Conservation (phyloP, 2,888 invertebrate genomes). For the Acanthococcus lagerstroemiae region DNA sequence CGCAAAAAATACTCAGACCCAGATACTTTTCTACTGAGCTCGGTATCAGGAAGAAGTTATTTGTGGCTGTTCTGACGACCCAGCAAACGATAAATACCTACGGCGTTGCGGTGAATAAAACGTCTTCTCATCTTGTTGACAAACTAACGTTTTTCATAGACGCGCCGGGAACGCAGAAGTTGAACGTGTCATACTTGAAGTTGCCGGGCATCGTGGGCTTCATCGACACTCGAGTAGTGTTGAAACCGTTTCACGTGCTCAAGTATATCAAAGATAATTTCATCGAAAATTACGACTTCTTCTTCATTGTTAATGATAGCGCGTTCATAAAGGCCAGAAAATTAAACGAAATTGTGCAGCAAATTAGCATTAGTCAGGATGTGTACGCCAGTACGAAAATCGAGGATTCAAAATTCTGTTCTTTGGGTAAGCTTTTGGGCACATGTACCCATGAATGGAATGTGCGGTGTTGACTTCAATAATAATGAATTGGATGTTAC, state of each 20-base stretch:
- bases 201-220: constrained; percentile 70
- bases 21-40: constrained; percentile 91
- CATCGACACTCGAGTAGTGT: constrained; percentile 62
- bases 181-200: constrained; percentile 42
- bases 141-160: constrained; percentile 70
- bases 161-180: constrained; percentile 44
- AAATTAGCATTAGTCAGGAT: constrained; percentile 73
- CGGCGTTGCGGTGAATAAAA: constrained; percentile 77
- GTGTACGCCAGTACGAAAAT: constrained; percentile 67
- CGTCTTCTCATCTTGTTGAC: constrained; percentile 71
- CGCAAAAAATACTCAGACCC: constrained; percentile 64
- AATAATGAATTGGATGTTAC: constrained; percentile 41
- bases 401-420: constrained; percentile 54
- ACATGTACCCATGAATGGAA: constrained; percentile 39
- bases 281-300: constrained; percentile 83
- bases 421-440: constrained; percentile 48
- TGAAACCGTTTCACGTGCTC: constrained; percentile 75
- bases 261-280: constrained; percentile 85
- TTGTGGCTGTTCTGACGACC: constrained; percentile 74
- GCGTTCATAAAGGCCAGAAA: constrained; percentile 74
- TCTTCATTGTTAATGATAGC: constrained; percentile 74
- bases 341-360: constrained; percentile 58
- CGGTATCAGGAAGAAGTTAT: constrained; percentile 79
- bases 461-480: neutral
- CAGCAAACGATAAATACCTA: constrained; percentile 60